Evolutionary conservation across 2,888 invertebrate genomes (phyloP).

Genomic region (Drosophila hamatofila): DNA sequence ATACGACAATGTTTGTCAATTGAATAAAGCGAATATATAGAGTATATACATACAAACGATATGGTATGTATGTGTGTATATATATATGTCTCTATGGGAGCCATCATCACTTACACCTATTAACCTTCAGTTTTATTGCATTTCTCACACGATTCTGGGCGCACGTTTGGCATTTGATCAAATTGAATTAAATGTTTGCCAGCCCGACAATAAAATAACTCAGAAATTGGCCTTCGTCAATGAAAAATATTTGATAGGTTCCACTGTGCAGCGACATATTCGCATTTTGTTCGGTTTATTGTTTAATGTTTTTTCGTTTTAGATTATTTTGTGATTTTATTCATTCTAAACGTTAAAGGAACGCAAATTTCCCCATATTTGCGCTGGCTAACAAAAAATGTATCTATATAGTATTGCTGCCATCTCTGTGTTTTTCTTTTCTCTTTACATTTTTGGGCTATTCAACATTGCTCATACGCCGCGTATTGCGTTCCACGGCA

Average conservation of each 20-base stretch:
- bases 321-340: constrained; percentile 7
- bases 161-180: constrained; percentile 25
- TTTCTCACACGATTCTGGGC: constrained; percentile 20
- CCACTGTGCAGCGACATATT: constrained; percentile 11
- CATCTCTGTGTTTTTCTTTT: not conserved
- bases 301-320: constrained; percentile 9
- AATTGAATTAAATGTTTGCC: constrained; percentile 30
- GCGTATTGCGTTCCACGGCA: constrained; percentile 28
- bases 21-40: constrained; percentile 8
- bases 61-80: not conserved
- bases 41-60: not conserved
- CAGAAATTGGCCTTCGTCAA: constrained; percentile 11
- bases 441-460: constrained; percentile 1
- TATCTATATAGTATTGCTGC: not conserved
- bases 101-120: constrained; percentile 38
- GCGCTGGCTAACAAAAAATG: constrained; percentile 17
- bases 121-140: constrained; percentile 55
- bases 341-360: constrained; percentile 18
- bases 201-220: constrained; percentile 5
- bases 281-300: constrained; percentile 10
- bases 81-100: not conserved
- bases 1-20: constrained; percentile 25
- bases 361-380: constrained; percentile 50
- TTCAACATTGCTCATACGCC: constrained; percentile 53
- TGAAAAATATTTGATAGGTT: not conserved